These are phyloP conservation scores for Ctenodactylus gundi DNA, from an alignment of 2,113 vertebrate species.

Conservation along the genomic window DNA sequence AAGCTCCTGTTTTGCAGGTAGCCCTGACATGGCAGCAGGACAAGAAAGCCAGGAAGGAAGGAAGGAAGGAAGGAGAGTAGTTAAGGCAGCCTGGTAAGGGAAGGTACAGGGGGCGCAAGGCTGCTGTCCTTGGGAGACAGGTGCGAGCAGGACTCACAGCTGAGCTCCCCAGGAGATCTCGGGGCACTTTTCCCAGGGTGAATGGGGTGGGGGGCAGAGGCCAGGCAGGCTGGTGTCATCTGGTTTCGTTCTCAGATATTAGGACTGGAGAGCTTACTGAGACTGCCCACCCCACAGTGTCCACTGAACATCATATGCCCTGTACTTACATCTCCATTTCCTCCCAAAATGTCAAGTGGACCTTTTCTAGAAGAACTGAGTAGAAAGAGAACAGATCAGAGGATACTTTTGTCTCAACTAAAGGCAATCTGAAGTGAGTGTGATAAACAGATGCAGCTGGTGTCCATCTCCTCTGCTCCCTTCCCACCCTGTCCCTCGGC, in stretches of 20 bases:
- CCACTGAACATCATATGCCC: conserved; percentile 3
- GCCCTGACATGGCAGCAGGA: no score
- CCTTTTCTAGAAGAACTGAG: conserved; percentile 81
- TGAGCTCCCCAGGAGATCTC: fast-evolving
- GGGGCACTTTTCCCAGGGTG: neutral
- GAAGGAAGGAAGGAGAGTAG: neutral
- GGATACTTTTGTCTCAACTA: conserved; percentile 78
- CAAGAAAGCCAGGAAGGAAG: neutral
- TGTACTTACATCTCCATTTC: neutral
- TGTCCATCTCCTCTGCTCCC: conserved; percentile 56
- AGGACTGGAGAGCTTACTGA: neutral
- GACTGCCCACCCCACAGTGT: conserved; percentile 26
- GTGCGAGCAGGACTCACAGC: no score
- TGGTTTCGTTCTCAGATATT: fast-evolving
- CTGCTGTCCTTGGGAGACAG: no score
- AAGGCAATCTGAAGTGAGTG: conserved; percentile 68
- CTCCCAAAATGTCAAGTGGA: conserved; percentile 82
- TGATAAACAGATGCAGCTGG: conserved; percentile 76
- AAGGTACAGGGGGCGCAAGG: no score
- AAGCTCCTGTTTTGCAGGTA: neutral
- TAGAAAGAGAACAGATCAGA: conserved; percentile 79
- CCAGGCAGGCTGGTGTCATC: fast-evolving
- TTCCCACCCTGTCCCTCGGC: conserved; percentile 43
- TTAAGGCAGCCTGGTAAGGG: neutral
- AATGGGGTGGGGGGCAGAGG: neutral